Evolutionary conservation across 2,113 vertebrate genomes (phyloP), one percentile per base, ranked within the genome.

Genomic region (Passer montanus): DNA sequence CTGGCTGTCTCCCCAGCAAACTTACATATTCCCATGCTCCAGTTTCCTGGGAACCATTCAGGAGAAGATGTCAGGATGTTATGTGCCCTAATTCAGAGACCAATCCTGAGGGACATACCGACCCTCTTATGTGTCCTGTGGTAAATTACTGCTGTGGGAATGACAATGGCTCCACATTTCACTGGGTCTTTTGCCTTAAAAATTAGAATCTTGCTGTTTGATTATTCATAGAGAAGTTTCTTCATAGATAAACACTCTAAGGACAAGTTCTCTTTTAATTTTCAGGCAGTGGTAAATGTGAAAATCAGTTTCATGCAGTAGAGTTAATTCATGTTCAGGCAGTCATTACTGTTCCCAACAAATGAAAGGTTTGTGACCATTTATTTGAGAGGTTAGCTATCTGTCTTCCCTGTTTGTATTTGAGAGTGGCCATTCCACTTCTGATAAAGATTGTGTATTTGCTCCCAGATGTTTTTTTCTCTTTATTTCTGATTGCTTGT

Each of bases 91-190:
- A 80, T 92, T 87, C 70, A 62, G 78, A 73, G 53, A 79, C 53
- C 46, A 90, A 4, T 90, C 75, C 82, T 83, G 78, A 85, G 78
- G 87, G 81, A 87, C 55, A 43, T 1, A 4, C 33, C 85, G 74
- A 91, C 35, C 49, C 77, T 84, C 53, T 78, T 84, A 84, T 7
- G 15, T 69, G 58, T 50, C 21, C 62, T 1, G 4, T 80, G 67
- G 78, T 90, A 83, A 95, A 84, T 89, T 82, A 33, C 58, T 85
- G 58, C 84, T 73, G 62, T 90, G 89, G 87, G 78, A 95, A 73
- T 87, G 75, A 39, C 66, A 85, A 47, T 3, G 15, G 50, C 30
- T 87, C 58, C 39, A 30, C 50, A 63, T 73, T 55, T 89, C 58
- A 52, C 62, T 84, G 62, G 21, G 41, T 70, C 53, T 58, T 69